Base-by-base conservation (phyloP, 2,113 vertebrate genomes). In the Platichthys flesus region DNA sequence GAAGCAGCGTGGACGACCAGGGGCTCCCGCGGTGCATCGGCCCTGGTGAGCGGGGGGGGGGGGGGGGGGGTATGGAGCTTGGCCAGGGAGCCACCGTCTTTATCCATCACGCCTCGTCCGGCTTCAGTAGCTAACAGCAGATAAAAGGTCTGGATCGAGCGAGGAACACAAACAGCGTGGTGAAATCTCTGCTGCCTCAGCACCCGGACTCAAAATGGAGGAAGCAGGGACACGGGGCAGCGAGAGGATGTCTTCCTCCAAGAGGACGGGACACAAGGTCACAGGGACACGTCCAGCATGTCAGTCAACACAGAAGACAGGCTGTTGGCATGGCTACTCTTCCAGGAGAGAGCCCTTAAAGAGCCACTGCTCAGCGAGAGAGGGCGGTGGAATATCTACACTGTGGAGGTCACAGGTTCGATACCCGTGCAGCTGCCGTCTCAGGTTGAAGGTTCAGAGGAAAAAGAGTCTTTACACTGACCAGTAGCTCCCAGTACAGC, bases 151-250 rank as follows among this genome's bases (percentile, higher is more conserved):
- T 0, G 55, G 16, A 74, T 28, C 0, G 18, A 74, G 66, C 57
- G 75, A 45, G 23, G 18, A 68, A 63, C 55, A 28, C 7, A 9
- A 9, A 35, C 35, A 35, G 73, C n/a, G 61, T 26, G 35, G 16
- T n/a, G 56, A 55, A 55, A 54, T 65, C 62, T 70, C 66, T 63
- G 83, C 83, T 74, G 76, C 64, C 68, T 87, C 83, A 86, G 88
- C 85, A 86, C 62, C 3, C 15, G 21, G 63, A 54, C 65, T 83
- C 73, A 90, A 88, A 86, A 85, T 75, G 82, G 85, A 47, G 77
- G 85, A 79, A 62, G 64, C 67, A 75, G 54, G 55, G 66, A 12
- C 47, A 71, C 61, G 70, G 9, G 14, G 55, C 61, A 79, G 78
- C 13, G n/a, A 62, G 60, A 64, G 16, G 6, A 20, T 20, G 20